Evolutionary conservation across 2,113 vertebrate genomes (phyloP).

Genomic region (Tachycineta bicolor): DNA sequence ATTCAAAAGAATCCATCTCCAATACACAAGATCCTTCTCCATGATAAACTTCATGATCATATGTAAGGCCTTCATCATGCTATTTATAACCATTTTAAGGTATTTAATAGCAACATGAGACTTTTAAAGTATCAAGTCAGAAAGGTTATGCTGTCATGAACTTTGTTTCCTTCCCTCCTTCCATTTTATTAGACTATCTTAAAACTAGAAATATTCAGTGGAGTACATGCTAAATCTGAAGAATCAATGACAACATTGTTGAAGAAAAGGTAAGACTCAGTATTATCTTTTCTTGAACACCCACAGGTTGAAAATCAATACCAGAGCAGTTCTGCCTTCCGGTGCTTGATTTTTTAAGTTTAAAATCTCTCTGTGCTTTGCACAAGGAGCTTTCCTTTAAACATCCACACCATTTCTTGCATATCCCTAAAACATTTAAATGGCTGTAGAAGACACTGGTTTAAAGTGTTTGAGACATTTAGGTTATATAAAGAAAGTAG

Average conservation of each 20-base stretch:
- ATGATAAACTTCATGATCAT: not conserved
- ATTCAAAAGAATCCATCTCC: not conserved
- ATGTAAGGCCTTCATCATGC: not conserved
- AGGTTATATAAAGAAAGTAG: not conserved
- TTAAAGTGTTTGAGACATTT: not conserved
- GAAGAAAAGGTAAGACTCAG: not conserved
- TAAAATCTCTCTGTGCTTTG: not conserved
- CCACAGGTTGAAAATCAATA: conserved; percentile 6
- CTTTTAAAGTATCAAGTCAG: not conserved
- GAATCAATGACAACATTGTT: not conserved
- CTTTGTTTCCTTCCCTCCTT: not conserved
- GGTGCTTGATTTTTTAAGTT: not conserved
- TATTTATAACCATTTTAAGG: not conserved
- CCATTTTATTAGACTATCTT: not conserved
- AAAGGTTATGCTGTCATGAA: not conserved
- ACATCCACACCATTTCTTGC: not conserved
- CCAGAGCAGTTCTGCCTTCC: not conserved
- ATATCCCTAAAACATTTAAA: not conserved
- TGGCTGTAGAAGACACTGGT: not conserved
- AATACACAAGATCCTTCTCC: not conserved
- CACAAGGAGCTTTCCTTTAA: not conserved
- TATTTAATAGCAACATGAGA: not conserved
- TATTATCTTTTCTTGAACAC: conserved; percentile 18
- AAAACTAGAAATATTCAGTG: not conserved
- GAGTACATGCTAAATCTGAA: not conserved